phyloP scores from a whole-genome alignment of 2,797 vertebrate genomes.

The Myiothlypis chrysogaster region DNA sequence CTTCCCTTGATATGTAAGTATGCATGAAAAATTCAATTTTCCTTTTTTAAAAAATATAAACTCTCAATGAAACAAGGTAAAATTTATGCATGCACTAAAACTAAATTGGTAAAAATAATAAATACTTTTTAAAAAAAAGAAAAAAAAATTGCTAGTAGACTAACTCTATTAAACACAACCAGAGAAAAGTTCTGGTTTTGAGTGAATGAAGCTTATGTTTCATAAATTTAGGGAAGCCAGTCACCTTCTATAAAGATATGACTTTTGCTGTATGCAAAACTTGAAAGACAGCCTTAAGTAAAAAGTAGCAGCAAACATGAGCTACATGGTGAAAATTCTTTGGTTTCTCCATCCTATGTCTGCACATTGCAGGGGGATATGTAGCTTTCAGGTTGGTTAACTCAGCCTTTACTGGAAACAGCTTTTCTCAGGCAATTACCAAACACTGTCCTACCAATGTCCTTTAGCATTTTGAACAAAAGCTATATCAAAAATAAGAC shows the following conservation, averaged over 20 bases:
- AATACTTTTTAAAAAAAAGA: not conserved
- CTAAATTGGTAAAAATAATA: not conserved
- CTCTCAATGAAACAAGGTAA: not conserved
- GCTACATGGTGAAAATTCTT: not conserved
- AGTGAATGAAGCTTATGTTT: not conserved
- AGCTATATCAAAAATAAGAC: not conserved
- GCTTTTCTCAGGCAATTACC: not conserved
- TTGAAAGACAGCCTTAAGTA: not conserved
- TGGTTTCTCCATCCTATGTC: not conserved
- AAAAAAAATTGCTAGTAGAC: not conserved
- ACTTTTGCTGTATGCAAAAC: not conserved
- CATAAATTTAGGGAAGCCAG: not conserved
- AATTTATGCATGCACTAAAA: not conserved
- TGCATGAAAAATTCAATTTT: not conserved
- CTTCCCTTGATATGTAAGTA: rapidly evolving
- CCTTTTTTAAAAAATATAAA: not conserved
- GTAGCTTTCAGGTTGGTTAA: not conserved
- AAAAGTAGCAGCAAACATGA: not conserved
- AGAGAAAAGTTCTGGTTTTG: not conserved
- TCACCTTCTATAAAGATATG: not conserved
- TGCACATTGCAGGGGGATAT: not conserved
- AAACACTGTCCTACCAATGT: not conserved
- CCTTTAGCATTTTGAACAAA: not conserved
- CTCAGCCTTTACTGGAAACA: not conserved
- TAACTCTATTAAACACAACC: not conserved